Evolutionary conservation across 1,140 invertebrate genomes (phyloP).

Genomic region (Camponotus vicinus): DNA sequence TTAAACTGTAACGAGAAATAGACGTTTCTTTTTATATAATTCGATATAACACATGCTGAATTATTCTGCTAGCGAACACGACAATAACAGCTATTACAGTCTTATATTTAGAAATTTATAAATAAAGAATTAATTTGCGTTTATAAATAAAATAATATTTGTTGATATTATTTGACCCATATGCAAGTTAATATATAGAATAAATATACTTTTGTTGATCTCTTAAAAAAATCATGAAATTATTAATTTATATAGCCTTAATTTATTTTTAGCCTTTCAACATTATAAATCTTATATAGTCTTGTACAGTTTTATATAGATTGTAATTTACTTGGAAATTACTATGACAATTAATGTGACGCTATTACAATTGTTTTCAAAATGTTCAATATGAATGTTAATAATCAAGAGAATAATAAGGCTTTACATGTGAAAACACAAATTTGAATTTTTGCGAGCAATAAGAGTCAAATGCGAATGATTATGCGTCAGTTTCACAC

Average conservation of each 20-base stretch:
- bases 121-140: constrained; percentile 18
- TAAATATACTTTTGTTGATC: not conserved
- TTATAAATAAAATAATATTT: not conserved
- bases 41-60: not conserved
- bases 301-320: no score
- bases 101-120: not conserved
- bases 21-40: not conserved
- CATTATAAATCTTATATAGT: not conserved
- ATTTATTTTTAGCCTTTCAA: not conserved
- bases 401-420: no score
- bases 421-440: no score
- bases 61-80: not conserved
- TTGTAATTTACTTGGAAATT: no score
- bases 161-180: not conserved
- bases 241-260: constrained; percentile 2
- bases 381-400: not conserved
- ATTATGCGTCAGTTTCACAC: no score
- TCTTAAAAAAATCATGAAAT: not conserved
- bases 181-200: not conserved
- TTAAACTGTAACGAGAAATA: not conserved
- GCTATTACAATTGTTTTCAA: not conserved
- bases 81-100: not conserved
- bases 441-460: no score
- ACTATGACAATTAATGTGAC: no score
- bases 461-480: no score